Conservation (phyloP, 2,797 vertebrate species). For the Poecile montanus region DNA sequence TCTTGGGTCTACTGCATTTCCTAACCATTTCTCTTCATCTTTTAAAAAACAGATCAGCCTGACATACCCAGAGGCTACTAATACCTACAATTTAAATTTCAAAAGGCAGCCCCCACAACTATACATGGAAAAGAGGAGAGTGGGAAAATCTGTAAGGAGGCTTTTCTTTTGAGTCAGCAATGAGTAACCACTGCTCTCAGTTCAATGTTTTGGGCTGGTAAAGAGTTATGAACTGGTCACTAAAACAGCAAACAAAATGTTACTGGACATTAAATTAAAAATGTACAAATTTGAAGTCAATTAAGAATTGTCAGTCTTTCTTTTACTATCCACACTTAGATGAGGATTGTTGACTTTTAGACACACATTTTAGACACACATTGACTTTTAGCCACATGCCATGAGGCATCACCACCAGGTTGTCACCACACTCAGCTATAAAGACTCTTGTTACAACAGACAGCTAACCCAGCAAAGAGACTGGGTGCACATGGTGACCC, state of each 20-base stretch:
- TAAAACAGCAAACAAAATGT: not conserved
- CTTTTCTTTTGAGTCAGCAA: not conserved
- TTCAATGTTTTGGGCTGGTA: rapidly evolving
- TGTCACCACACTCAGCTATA: not conserved
- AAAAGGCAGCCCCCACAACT: not conserved
- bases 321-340: not conserved
- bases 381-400: not conserved
- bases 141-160: not conserved
- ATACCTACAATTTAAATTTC: not conserved
- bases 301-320: not conserved
- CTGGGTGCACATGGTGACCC: not conserved
- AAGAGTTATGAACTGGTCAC: not conserved
- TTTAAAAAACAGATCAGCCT: not conserved
- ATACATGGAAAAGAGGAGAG: not conserved
- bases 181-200: not conserved
- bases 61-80: not conserved
- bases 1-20: not conserved
- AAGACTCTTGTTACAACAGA: not conserved
- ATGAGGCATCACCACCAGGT: not conserved
- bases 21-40: not conserved
- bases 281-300: not conserved
- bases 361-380: not conserved
- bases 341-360: not conserved
- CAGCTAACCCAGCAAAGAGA: not conserved
- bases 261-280: not conserved